phyloP scores from a whole-genome alignment of 2,113 vertebrate genomes.

The Eudyptes chrysolophus region DNA sequence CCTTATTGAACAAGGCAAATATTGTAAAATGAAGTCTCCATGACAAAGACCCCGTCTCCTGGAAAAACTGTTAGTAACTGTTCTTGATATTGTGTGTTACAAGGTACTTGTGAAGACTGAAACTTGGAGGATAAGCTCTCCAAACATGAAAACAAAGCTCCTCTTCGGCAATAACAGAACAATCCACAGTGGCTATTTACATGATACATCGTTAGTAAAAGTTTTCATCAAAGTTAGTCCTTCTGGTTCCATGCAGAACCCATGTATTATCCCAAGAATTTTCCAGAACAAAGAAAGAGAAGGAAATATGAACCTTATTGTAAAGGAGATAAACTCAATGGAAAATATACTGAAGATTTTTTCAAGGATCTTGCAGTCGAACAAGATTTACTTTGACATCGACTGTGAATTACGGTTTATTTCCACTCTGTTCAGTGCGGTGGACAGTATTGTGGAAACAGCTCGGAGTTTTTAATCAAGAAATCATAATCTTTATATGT shows the following conservation, averaged over 20 bases:
- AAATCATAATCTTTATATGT: neutral
- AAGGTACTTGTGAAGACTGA: neutral
- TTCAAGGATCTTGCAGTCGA: neutral
- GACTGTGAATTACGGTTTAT: neutral
- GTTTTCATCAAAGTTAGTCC: neutral
- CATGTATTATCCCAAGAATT: neutral
- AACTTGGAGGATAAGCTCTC: neutral
- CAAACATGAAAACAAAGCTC: neutral
- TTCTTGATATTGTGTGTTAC: neutral
- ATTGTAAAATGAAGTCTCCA: neutral
- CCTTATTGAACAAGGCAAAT: slow-evolving; percentile 30
- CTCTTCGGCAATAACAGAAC: neutral
- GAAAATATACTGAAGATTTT: neutral
- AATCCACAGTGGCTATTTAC: neutral
- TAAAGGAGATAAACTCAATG: neutral
- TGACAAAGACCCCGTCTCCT: neutral
- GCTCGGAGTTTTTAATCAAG: neutral
- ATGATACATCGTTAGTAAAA: neutral
- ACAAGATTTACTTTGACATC: neutral
- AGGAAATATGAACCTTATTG: neutral
- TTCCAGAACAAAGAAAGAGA: neutral
- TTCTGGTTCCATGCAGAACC: neutral
- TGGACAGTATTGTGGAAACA: neutral
- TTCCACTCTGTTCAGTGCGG: neutral
- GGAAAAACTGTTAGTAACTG: neutral